Percentiles rank a stretch among this genome's conserved stretches.
phyloP scores from a whole-genome alignment of 2,888 invertebrate genomes.

The Amphipyra berbera region DNA sequence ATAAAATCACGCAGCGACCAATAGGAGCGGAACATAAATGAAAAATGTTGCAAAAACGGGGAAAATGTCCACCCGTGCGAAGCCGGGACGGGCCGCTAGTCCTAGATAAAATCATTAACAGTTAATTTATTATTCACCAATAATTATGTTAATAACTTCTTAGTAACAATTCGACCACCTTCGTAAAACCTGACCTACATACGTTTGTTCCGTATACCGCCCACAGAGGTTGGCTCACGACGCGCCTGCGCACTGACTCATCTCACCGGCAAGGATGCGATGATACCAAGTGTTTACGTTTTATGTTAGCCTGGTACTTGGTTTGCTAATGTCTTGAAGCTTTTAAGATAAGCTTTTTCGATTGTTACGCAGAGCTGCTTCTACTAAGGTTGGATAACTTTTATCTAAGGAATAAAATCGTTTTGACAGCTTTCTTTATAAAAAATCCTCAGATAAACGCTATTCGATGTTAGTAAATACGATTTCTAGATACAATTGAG shows the following conservation, averaged over 20 bases:
- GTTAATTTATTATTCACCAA: slow-evolving; percentile 12
- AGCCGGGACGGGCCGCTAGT: no score
- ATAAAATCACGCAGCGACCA: no score
- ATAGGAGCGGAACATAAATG: no score
- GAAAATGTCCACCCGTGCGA: no score
- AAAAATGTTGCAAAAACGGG: no score
- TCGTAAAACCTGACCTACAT: slow-evolving; percentile 60
- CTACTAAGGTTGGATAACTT: no score
- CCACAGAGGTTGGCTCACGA: slow-evolving; percentile 50
- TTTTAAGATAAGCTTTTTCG: slow-evolving; percentile 11
- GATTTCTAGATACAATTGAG: no score
- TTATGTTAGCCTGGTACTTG: slow-evolving; percentile 53
- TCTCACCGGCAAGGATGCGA: slow-evolving; percentile 34
- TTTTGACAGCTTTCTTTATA: no score
- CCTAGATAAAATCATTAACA: not conserved
- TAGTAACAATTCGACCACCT: slow-evolving; percentile 37
- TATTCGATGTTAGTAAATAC: no score
- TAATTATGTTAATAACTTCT: slow-evolving; percentile 16
- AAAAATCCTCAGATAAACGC: no score
- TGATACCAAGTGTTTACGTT: slow-evolving; percentile 32
- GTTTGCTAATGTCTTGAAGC: slow-evolving; percentile 11
- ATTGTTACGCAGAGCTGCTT: no score
- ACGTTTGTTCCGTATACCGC: slow-evolving; percentile 57
- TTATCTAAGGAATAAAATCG: no score
- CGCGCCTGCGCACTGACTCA: slow-evolving; percentile 62